Evolutionary conservation across 2,113 vertebrate species (phyloP).

Genomic region (Myotis davidii): DNA sequence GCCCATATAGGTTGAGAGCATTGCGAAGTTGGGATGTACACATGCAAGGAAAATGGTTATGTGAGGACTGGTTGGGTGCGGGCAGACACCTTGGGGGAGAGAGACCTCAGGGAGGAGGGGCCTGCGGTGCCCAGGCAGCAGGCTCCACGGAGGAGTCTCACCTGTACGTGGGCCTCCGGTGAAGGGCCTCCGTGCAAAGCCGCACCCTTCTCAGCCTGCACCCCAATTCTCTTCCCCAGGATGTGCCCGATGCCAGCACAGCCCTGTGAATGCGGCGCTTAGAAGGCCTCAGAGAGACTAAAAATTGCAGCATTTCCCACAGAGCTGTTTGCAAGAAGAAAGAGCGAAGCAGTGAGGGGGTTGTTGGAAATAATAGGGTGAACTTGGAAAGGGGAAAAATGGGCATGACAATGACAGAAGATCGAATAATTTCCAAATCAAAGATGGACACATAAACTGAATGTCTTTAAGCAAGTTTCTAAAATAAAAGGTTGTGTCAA

Average conservation of each 20-base stretch:
- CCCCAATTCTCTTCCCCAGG: slow-evolving; percentile 29
- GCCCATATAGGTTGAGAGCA: background rate
- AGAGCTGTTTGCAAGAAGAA: slow-evolving; percentile 70
- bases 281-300: slow-evolving; percentile 71
- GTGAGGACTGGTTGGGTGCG: accelerated
- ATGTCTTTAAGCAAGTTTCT: background rate
- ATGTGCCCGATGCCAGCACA: slow-evolving; percentile 63
- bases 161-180: background rate
- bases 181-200: background rate
- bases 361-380: slow-evolving; percentile 71
- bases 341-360: slow-evolving; percentile 53
- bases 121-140: accelerated
- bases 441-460: background rate
- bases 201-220: background rate
- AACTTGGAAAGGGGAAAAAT: slow-evolving; percentile 18
- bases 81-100: accelerated
- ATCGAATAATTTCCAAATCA: slow-evolving; percentile 20
- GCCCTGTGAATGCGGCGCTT: slow-evolving; percentile 74
- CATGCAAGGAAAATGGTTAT: accelerated
- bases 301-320: slow-evolving; percentile 75
- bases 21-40: background rate
- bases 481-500: background rate
- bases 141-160: accelerated
- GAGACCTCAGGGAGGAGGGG: background rate
- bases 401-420: background rate